Evolutionary conservation across 1,140 invertebrate species (phyloP), one percentile per base, ranked within the genome.

Genomic region (Hyposmocoma kahamanoa): DNA sequence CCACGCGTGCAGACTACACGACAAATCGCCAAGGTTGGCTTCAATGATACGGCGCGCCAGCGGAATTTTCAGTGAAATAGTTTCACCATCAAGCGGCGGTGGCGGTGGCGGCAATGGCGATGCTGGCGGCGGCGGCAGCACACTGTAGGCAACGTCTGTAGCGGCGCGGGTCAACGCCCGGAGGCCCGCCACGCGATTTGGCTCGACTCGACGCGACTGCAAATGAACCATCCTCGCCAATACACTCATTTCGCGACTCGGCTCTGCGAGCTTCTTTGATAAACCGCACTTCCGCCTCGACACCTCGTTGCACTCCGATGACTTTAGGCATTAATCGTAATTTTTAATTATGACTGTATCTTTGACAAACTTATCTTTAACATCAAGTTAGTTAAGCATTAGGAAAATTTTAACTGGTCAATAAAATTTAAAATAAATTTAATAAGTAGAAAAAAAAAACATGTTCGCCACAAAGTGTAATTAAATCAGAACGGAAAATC

Each of bases 21-120:
- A 80, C 80, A 73, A 75, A 70, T 70, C 72, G 67, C 63, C 76
- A 81, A 84, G 76, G 80, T 75, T 82, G 76, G 56, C 64, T 72
- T 70, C 73, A 78, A 78, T 72, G 75, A 74, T 79, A 68, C 63
- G 69, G 59, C 75, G 63, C 62, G 77, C 53, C 72, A 67, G 44
- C 65, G 67, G 67, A 84, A 76, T 84, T 82, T 84, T 82, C 81
- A 84, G 80, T 76, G 69, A 81, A 82, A 83, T 80, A 83, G 75
- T 83, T 80, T 80, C 73, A 76, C 64, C 63, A 70, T n/a, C n/a
- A n/a, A n/a, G 62, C 69, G 71, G 55, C 62, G 59, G 59, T 59
- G 56, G 61, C 69, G 67, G 66, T 76, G 79, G 71, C 73, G 75
- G 72, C 70, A 68, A 65, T 56, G 73, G 72, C 63, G 66, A 10